Base-by-base conservation (phyloP, 2,113 vertebrate species). In the Solenodon paradoxus region DNA sequence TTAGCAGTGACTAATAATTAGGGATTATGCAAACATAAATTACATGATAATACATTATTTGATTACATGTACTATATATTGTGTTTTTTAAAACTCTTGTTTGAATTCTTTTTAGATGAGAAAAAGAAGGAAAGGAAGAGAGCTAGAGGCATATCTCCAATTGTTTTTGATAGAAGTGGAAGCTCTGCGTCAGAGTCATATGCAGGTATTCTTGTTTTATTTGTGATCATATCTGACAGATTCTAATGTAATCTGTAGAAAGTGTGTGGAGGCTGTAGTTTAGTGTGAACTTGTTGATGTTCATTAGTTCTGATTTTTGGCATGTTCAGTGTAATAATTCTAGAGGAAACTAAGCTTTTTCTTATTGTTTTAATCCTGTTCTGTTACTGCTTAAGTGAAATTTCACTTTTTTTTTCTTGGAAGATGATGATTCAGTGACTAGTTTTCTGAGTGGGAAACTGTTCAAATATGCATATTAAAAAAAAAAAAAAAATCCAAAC, bases 121-220 rank as follows among this genome's bases (percentile, higher is more conserved):
- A 99, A 99, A 98, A 99, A 99, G 98, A 99, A 99, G 95, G 99
- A 98, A 98, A 99, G 98, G 95, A 99, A 99, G 98, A 98, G 99
- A 99, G 98, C 99, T 98, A 99, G 99, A 98, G 99, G 99, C 96
- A 99, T 99, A 97, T 99, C 99, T 97, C 99, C 99, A 5, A 99
- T 99, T 98, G 98, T 99, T 98, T 99, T 99, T 99, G 99, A 99
- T 98, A 99, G 99, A 98, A 99, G 99, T 97, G 99, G 99, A 98
- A 99, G 99, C 97, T 99, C 99, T 98, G 99, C 99, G 85, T 99
- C 99, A 97, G 99, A 99, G 97, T 99, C 99, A 0, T 99, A 99
- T 97, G 98, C 99, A 99, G 99, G 99, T 99, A 99, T 98, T 97
- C 32, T 96, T 92, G 55, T 51, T 24, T 92, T 92, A 68, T 69